A percentile compares a stretch with the other conserved stretches of the same genome.
phyloP scores from a whole-genome alignment of 1,140 invertebrate genomes.

The Bombus terrestris region DNA sequence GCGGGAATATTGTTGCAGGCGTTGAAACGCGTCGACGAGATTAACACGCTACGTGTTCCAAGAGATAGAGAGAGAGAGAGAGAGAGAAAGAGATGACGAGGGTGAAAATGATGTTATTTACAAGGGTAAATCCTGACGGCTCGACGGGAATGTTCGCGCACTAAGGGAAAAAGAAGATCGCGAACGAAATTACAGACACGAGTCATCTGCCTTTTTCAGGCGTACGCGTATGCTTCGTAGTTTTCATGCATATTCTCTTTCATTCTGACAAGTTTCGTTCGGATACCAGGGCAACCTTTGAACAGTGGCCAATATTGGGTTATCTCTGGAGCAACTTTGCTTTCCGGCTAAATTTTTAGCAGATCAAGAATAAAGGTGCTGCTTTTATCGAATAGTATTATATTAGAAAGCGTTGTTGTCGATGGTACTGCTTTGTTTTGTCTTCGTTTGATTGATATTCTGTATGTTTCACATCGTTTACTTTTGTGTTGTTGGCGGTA shows the following conservation, averaged over 20 bases:
- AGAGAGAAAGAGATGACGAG: neutral
- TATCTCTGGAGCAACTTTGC: neutral
- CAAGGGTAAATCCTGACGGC: constrained; percentile 3
- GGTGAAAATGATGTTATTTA: constrained; percentile 31
- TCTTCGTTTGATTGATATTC: no score
- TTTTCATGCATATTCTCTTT: constrained; percentile 1
- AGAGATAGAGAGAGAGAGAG: neutral
- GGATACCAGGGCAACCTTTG: no score
- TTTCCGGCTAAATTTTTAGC: neutral
- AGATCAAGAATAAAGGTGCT: neutral
- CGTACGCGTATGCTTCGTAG: neutral
- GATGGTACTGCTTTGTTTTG: no score
- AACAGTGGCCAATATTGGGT: no score
- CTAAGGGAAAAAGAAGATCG: neutral
- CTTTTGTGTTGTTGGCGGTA: no score
- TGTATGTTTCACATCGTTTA: no score
- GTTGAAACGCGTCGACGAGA: constrained; percentile 18
- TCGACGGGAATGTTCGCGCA: neutral
- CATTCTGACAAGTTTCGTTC: no score
- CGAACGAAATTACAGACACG: constrained; percentile 1
- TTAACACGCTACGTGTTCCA: constrained; percentile 13
- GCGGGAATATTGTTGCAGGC: neutral
- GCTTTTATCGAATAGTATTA: no score
- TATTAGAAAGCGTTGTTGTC: no score
- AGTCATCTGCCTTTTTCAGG: neutral